Conservation (phyloP, 2,797 vertebrate genomes). For the Muraenolepis orangiensis region DNA sequence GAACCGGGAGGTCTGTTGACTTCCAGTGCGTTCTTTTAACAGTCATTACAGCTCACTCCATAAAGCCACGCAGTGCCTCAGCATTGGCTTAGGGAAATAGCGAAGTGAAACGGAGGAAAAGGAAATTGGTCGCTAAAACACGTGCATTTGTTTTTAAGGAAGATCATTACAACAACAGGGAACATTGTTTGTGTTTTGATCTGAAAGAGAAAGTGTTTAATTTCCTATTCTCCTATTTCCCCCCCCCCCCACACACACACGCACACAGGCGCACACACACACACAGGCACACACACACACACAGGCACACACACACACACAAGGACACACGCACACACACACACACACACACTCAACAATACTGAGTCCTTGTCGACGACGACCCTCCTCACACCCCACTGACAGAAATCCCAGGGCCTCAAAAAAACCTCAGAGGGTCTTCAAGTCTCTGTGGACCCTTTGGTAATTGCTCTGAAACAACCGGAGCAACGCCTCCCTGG, state of each 20-base stretch:
- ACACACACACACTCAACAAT: not conserved
- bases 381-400: not conserved
- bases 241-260: too few relatives aligned
- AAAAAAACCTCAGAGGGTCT: slow-evolving; percentile 26
- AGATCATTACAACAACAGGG: too few relatives aligned
- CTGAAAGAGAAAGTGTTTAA: not conserved
- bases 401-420: not conserved
- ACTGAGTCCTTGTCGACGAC: not conserved
- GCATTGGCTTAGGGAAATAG: not conserved
- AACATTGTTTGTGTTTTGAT: not conserved
- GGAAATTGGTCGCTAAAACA: too few relatives aligned
- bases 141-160: too few relatives aligned
- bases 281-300: not conserved
- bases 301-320: not conserved
- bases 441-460: slow-evolving; percentile 26
- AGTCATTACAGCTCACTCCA: not conserved
- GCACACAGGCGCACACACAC: not conserved
- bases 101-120: not conserved
- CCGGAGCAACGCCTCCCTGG: slow-evolving; percentile 36
- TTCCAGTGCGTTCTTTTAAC: not conserved
- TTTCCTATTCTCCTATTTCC: not conserved
- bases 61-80: not conserved
- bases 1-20: too few relatives aligned
- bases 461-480: slow-evolving; percentile 58
- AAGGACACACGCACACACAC: not conserved